A percentile compares a stretch with the other conserved stretches of the same genome.
Evolutionary conservation across 1,140 invertebrate genomes (phyloP).

Genomic region (Drosophila takahashii): DNA sequence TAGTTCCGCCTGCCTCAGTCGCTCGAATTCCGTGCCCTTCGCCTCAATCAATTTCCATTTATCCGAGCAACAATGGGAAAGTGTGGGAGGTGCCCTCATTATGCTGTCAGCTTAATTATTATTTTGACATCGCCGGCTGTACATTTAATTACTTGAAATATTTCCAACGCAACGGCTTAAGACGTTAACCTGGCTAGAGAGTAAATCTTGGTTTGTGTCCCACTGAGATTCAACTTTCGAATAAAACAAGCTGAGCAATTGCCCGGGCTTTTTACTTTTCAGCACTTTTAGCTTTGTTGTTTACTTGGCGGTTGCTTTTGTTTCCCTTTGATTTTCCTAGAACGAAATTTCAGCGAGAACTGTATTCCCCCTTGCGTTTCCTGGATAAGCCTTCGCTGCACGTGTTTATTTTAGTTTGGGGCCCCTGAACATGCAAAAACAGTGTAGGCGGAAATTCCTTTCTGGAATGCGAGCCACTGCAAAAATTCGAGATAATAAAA

Average conservation of each 20-base stretch:
- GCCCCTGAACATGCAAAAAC: constrained; percentile 7
- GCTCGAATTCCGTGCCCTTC: neutral
- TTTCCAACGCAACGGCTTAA: constrained; percentile 31
- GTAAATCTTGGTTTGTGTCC: constrained; percentile 3
- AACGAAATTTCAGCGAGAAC: constrained; percentile 29
- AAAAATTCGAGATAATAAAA: constrained; percentile 4
- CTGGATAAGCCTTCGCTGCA: constrained; percentile 13
- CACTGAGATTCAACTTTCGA: constrained; percentile 18
- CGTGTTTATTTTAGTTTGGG: constrained; percentile 35
- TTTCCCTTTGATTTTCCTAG: constrained; percentile 61
- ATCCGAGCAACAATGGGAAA: constrained; percentile 20
- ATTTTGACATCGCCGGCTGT: constrained; percentile 66
- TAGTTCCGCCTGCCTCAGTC: constrained; percentile 35
- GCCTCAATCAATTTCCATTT: constrained; percentile 49
- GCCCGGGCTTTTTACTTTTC: constrained; percentile 46
- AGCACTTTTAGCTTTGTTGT: constrained; percentile 42
- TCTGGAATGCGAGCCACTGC: constrained; percentile 9
- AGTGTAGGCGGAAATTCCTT: constrained; percentile 4
- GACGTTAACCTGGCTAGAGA: constrained; percentile 10
- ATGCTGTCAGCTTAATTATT: constrained; percentile 75
- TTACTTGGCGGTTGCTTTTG: constrained; percentile 64
- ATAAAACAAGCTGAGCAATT: constrained; percentile 36
- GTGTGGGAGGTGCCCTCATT: constrained; percentile 43
- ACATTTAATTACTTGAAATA: constrained; percentile 75
- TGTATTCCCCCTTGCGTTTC: constrained; percentile 31